Conservation (phyloP, 2,888 invertebrate genomes). For the Hemistola chrysoprasaria region DNA sequence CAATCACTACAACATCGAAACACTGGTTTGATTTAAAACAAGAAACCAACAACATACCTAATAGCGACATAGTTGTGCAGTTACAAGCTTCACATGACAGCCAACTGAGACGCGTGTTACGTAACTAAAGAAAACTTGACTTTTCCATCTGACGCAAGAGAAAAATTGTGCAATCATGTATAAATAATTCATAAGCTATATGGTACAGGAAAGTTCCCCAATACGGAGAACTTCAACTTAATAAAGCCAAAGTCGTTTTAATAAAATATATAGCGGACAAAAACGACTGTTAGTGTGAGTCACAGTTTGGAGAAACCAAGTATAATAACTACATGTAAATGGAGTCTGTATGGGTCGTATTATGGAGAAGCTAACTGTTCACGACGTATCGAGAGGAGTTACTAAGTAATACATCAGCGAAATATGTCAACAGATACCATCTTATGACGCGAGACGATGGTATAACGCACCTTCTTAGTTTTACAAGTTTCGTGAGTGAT, state of each 20-base stretch:
- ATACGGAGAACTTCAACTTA: slow-evolving; percentile 47
- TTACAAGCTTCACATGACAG: not conserved
- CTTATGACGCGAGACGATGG: slow-evolving; percentile 28
- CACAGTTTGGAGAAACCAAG: slow-evolving; percentile 29
- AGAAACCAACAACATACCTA: too few relatives aligned
- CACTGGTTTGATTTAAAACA: too few relatives aligned
- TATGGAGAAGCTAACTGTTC: slow-evolving; percentile 16
- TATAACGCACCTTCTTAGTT: slow-evolving; percentile 24
- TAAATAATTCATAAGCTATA: slow-evolving; percentile 32
- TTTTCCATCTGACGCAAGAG: slow-evolving; percentile 49
- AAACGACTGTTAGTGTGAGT: slow-evolving; percentile 41
- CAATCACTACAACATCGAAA: too few relatives aligned
- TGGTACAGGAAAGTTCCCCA: slow-evolving; percentile 46
- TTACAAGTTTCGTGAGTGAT: slow-evolving; percentile 17
- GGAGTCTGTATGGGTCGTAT: slow-evolving; percentile 28
- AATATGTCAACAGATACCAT: slow-evolving; percentile 47
- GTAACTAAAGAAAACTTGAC: slow-evolving; percentile 40
- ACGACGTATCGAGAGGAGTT: not conserved
- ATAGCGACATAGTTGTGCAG: too few relatives aligned
- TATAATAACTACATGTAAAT: slow-evolving; percentile 28
- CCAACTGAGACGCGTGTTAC: slow-evolving; percentile 36
- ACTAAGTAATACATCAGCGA: slow-evolving; percentile 30
- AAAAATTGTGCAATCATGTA: slow-evolving; percentile 46
- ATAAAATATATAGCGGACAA: slow-evolving; percentile 40
- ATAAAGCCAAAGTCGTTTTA: slow-evolving; percentile 41